These are phyloP conservation scores for Caenorhabditis remanei DNA, from an alignment of 1,140 invertebrate species.

Conservation along the genomic window DNA sequence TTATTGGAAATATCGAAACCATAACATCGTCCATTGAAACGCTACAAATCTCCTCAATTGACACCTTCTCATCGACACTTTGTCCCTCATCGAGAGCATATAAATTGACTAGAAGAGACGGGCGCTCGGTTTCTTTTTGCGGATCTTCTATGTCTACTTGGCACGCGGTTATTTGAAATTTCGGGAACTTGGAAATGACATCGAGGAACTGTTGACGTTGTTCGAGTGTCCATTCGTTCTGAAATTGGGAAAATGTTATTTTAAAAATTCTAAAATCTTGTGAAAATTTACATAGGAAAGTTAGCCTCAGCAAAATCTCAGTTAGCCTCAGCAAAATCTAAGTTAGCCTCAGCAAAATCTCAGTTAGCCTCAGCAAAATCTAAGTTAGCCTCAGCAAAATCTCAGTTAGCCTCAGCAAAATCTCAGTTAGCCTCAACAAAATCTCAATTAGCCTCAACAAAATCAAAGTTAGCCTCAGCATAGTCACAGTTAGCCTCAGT, in stretches of 20 bases:
- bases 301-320: no score
- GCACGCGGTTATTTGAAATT: slow-evolving; percentile 17
- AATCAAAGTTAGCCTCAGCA: no score
- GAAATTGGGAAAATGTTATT: background rate
- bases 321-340: no score
- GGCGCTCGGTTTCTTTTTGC: background rate
- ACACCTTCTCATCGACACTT: background rate
- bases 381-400: no score
- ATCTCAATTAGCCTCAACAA: no score
- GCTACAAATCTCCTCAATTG: slow-evolving; percentile 21
- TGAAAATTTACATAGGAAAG: background rate
- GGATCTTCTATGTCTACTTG: background rate
- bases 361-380: no score
- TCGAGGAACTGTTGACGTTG: background rate
- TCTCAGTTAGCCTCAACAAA: no score
- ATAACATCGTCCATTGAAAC: background rate
- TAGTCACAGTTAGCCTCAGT: no score
- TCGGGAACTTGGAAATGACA: background rate
- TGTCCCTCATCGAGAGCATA: background rate
- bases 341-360: no score
- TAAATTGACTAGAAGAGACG: slow-evolving; percentile 31
- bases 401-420: no score
- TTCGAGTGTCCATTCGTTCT: background rate
- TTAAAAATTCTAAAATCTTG: no score
- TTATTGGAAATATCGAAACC: background rate